A percentile compares a stretch with the other conserved stretches of the same genome.
These are phyloP conservation scores for Lycia hirtaria DNA, from an alignment of 2,888 invertebrate species.

Conservation along the genomic window DNA sequence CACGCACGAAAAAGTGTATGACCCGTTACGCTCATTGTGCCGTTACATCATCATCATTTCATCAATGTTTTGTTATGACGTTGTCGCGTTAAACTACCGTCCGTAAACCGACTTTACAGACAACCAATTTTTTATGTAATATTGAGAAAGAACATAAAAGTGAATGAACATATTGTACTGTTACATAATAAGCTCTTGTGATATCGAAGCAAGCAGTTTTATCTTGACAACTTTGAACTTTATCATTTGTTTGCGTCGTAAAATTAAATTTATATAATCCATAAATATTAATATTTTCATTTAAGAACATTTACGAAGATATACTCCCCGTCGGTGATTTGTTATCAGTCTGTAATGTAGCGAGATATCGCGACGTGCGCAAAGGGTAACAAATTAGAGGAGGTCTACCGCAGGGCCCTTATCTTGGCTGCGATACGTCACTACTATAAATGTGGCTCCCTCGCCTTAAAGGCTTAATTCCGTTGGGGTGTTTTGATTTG, in stretches of 20 bases:
- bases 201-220: constrained; percentile 11
- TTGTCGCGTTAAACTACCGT: too few relatives aligned
- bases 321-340: constrained; percentile 42
- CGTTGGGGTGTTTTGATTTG: constrained; percentile 49
- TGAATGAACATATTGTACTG: neutral
- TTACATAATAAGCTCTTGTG: constrained; percentile 13
- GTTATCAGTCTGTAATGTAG: constrained; percentile 55
- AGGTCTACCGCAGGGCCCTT: constrained; percentile 61
- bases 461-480: constrained; percentile 58
- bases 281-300: constrained; percentile 40
- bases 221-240: constrained; percentile 26
- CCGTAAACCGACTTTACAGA: too few relatives aligned
- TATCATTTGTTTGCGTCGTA: constrained; percentile 29
- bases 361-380: constrained; percentile 67
- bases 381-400: constrained; percentile 76
- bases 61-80: too few relatives aligned
- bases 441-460: constrained; percentile 52
- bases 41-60: too few relatives aligned
- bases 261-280: constrained; percentile 27
- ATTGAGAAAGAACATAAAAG: constrained; percentile 8
- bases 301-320: constrained; percentile 36
- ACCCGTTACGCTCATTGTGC: too few relatives aligned
- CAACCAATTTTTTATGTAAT: constrained; percentile 1
- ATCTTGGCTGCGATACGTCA: constrained; percentile 55
- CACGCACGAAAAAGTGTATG: too few relatives aligned